phyloP scores from a whole-genome alignment of 2,113 vertebrate genomes.

The Serinus canaria region DNA sequence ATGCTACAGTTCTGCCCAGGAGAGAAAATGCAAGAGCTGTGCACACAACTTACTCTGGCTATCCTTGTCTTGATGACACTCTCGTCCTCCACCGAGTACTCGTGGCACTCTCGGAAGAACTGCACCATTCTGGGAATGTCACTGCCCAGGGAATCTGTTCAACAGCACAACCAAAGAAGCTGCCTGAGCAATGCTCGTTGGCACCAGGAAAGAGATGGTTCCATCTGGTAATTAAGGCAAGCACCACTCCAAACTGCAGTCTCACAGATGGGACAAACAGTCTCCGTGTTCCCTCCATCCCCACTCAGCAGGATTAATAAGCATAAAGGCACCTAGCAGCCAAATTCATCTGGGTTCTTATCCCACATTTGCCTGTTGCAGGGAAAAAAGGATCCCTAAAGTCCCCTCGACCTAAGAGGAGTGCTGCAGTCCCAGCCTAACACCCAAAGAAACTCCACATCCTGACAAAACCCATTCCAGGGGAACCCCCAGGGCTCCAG shows the following conservation, averaged over 20 bases:
- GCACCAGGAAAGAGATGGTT: background rate
- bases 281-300: background rate
- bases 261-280: accelerated
- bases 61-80: conserved; percentile 74
- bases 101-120: conserved; percentile 80
- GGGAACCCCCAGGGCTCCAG: background rate
- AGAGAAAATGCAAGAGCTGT: background rate
- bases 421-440: background rate
- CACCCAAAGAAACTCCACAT: accelerated
- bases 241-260: background rate
- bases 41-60: conserved; percentile 74
- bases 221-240: background rate
- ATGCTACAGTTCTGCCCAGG: background rate
- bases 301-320: background rate
- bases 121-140: conserved; percentile 85
- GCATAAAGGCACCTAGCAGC: accelerated
- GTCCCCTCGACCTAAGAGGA: background rate
- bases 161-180: background rate
- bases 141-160: conserved; percentile 79
- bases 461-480: background rate
- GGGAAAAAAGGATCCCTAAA: background rate
- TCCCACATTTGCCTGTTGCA: background rate
- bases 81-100: conserved; percentile 82
- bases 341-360: background rate
- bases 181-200: background rate